Conservation (phyloP, 2,888 invertebrate species). For the Chaitophorus viminalis region DNA sequence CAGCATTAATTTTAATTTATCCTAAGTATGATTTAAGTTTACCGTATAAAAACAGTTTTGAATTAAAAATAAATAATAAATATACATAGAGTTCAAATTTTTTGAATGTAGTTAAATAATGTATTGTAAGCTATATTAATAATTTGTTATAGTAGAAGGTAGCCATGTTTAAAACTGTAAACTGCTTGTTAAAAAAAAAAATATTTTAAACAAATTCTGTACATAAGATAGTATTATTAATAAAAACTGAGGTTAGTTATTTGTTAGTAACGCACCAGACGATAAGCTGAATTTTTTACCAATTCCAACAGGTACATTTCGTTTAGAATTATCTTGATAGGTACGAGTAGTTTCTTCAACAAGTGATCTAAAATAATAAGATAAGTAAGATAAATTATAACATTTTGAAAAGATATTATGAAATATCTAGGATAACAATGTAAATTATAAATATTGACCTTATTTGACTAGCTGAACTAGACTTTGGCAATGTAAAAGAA, state of each 20-base stretch:
- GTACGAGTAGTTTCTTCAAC: constrained; percentile 42
- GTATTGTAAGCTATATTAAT: too few species aligned
- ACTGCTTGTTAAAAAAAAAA: too few species aligned
- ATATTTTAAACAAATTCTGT: too few species aligned
- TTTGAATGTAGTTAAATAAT: too few species aligned
- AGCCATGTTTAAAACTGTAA: too few species aligned
- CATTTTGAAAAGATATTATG: not conserved
- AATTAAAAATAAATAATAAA: too few species aligned
- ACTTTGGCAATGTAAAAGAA: constrained; percentile 54
- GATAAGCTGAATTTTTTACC: constrained; percentile 65
- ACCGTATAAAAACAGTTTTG: too few species aligned
- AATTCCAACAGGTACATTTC: constrained; percentile 64
- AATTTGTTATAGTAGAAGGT: too few species aligned
- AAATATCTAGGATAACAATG: not conserved
- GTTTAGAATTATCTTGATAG: constrained; percentile 34
- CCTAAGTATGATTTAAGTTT: too few species aligned
- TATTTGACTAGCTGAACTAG: constrained; percentile 43
- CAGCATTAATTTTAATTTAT: too few species aligned
- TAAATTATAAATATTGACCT: constrained; percentile 27
- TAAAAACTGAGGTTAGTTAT: constrained; percentile 28
- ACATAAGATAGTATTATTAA: constrained; percentile 9
- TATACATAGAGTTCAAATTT: too few species aligned
- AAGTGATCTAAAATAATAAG: constrained; percentile 28
- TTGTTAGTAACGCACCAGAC: constrained; percentile 65
- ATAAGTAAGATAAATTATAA: not conserved